Percentiles rank a stretch among this genome's conserved stretches.
Conservation (phyloP, 1,140 invertebrate species). For the Onthophagus taurus region DNA sequence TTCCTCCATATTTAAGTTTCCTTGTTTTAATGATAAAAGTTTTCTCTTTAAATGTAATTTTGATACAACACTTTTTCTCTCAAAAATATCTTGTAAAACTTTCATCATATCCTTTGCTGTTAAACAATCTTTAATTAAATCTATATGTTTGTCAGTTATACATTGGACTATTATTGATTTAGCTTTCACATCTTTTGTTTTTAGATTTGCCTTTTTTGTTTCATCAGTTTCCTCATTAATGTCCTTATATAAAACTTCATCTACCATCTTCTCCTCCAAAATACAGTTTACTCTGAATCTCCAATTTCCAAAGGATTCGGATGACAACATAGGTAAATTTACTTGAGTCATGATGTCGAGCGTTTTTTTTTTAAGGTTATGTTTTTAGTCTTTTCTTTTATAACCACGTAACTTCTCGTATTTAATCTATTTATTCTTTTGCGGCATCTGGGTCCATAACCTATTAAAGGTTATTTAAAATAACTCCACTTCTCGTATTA, state of each 20-base stretch:
- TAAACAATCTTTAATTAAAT: slow-evolving; percentile 15
- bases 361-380: no score
- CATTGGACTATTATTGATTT: slow-evolving; percentile 5
- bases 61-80: slow-evolving; percentile 18
- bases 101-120: slow-evolving; percentile 16
- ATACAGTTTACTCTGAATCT: background rate
- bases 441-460: no score
- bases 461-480: no score
- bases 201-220: background rate
- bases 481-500: no score
- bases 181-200: slow-evolving; percentile 5
- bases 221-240: background rate
- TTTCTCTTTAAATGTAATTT: slow-evolving; percentile 16
- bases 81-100: slow-evolving; percentile 15
- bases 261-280: slow-evolving; percentile 10
- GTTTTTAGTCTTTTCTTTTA: no score
- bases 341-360: no score
- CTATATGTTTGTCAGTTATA: slow-evolving; percentile 6
- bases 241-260: slow-evolving; percentile 1
- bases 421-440: no score
- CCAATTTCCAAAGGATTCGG: no score
- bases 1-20: slow-evolving; percentile 16
- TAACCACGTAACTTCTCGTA: no score
- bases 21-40: slow-evolving; percentile 16
- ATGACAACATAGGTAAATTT: no score